Base-by-base conservation (phyloP, 2,113 vertebrate genomes). In the Podarcis cretensis region DNA sequence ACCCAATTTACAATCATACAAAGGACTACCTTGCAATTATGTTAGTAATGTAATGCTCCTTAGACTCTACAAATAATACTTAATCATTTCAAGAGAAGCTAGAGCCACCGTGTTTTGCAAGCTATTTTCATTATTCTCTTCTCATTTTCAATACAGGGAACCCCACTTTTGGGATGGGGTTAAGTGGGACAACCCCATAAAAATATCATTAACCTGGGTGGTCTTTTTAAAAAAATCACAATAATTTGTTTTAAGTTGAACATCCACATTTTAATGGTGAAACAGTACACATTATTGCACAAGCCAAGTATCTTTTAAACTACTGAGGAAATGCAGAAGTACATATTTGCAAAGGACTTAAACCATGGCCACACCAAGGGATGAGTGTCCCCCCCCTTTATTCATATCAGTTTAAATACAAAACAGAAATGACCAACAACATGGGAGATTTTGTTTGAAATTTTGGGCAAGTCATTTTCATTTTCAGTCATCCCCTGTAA, bases 1-100 rank as follows among this genome's bases (percentile, higher is more conserved):
- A 97, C 97, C 98, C 97, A 98, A 98, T 98, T 97, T 98, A 97
- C 97, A 98, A 97, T 98, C 98, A 97, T 97, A 97, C 54, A 98
- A 97, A 97, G 96, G 96, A 95, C 97, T 97, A 98, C 96, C 97
- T 97, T 97, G 96, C 97, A 98, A 98, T 97, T 98, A 97, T 96
- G 96, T 97, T 97, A 96, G 97, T 94, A 97, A 97, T 91, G 95
- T 95, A 96, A 97, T 96, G 97, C 97, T 97, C 97, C 96, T 97
- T 93, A 96, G 96, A 96, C 95, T 97, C 96, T 94, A 96, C 96
- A 97, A 97, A 97, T 97, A 97, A 97, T 97, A 96, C 97, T 95
- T 96, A 86, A 91, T 87, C 90, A 92, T 89, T 94, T 93, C 84
- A 79, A 91, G 83, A 48, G 78, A 92, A 94, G 82, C 86, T 23